Evolutionary conservation across 64 coral and sea anemone genomes (phyloP).

Genomic region (Actinia equina): DNA sequence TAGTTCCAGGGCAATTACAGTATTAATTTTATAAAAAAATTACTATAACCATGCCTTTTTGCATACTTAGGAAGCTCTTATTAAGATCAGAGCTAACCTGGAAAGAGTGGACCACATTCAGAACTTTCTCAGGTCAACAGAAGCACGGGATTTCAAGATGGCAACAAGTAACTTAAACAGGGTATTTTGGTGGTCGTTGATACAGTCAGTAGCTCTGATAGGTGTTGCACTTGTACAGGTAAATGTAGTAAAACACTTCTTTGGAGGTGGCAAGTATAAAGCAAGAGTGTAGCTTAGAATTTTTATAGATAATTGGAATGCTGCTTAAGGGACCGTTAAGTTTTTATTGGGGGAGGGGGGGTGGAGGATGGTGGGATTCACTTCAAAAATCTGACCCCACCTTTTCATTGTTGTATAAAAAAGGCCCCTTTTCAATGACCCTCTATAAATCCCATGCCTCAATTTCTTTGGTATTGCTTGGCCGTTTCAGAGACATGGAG

Average conservation of each 20-base stretch:
- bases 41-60: background rate
- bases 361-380: too few relatives aligned
- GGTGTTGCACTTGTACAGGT: slow-evolving; percentile 80
- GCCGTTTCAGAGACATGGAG: background rate
- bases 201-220: slow-evolving; percentile 80
- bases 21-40: too few relatives aligned
- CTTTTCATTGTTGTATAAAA: too few relatives aligned
- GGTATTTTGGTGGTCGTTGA: slow-evolving; percentile 90
- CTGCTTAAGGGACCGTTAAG: background rate
- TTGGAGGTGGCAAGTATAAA: slow-evolving; percentile 49
- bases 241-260: slow-evolving; percentile 80
- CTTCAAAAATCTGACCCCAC: too few relatives aligned
- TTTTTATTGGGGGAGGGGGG: too few relatives aligned
- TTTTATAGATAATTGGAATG: background rate
- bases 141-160: slow-evolving; percentile 48
- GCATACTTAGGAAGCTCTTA: slow-evolving; percentile 43
- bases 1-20: too few relatives aligned
- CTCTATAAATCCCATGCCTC: too few relatives aligned
- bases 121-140: slow-evolving; percentile 57
- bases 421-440: too few relatives aligned
- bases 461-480: background rate
- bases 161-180: slow-evolving; percentile 61
- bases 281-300: slow-evolving; percentile 33
- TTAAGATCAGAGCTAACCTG: slow-evolving; percentile 41
- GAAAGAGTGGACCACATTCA: slow-evolving; percentile 68